Percentiles rank a stretch among this genome's conserved stretches.
phyloP scores from a whole-genome alignment of 1,140 invertebrate species.

The Drosophila kanapiae region DNA sequence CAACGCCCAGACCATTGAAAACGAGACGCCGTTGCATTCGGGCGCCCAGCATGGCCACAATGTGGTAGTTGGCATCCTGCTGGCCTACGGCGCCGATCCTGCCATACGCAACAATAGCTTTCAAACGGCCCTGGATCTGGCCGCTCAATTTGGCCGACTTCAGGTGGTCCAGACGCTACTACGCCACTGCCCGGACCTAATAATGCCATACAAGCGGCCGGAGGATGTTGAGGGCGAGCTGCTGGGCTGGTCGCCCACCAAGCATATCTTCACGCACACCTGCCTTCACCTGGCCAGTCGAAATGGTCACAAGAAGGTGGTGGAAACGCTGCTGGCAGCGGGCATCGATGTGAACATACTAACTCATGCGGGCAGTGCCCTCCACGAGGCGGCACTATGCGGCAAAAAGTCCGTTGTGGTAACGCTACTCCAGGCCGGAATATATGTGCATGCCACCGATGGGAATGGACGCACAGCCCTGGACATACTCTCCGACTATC shows the following conservation, averaged over 20 bases:
- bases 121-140: slow-evolving; percentile 97
- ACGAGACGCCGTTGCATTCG: slow-evolving; percentile 97
- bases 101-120: slow-evolving; percentile 94
- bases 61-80: slow-evolving; percentile 93
- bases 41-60: slow-evolving; percentile 98
- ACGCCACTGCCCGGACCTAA: slow-evolving; percentile 91
- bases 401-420: slow-evolving; percentile 96
- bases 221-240: slow-evolving; percentile 34
- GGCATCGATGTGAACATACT: slow-evolving; percentile 96
- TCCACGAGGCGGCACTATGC: slow-evolving; percentile 97
- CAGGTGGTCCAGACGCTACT: slow-evolving; percentile 95
- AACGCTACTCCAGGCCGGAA: slow-evolving; percentile 92
- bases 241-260: slow-evolving; percentile 63
- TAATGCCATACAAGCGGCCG: slow-evolving; percentile 87
- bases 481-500: slow-evolving; percentile 94
- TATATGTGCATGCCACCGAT: slow-evolving; percentile 92
- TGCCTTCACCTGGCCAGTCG: slow-evolving; percentile 97
- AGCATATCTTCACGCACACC: slow-evolving; percentile 90
- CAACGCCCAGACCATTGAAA: slow-evolving; percentile 95
- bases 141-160: slow-evolving; percentile 94
- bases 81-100: slow-evolving; percentile 95
- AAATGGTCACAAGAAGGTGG: slow-evolving; percentile 95
- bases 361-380: slow-evolving; percentile 94
- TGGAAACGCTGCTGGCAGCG: slow-evolving; percentile 92
- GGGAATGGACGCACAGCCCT: slow-evolving; percentile 93